Conservation (phyloP, 2,888 invertebrate genomes). For the Mactromeris polynyma region DNA sequence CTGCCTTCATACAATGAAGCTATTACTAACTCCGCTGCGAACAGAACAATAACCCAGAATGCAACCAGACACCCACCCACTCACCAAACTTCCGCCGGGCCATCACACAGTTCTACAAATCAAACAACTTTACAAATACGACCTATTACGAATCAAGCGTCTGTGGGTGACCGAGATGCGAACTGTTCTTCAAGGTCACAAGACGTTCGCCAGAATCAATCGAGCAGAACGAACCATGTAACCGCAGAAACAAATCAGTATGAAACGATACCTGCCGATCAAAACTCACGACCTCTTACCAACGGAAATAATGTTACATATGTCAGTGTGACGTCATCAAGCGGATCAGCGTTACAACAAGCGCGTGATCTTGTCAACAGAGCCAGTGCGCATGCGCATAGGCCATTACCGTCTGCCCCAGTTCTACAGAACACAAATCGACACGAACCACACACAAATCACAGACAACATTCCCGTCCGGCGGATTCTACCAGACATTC, state of each 20-base stretch:
- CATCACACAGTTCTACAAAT: conserved; percentile 15
- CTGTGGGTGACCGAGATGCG: neutral
- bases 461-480: neutral
- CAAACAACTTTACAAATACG: conserved; percentile 11
- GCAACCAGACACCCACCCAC: neutral
- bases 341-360: conserved; percentile 49
- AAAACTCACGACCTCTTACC: neutral
- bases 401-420: conserved; percentile 44
- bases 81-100: neutral
- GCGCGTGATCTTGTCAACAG: conserved; percentile 45
- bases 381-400: conserved; percentile 33
- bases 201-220: neutral
- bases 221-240: neutral
- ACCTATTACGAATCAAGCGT: neutral
- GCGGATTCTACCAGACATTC: neutral
- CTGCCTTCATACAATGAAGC: conserved; percentile 62
- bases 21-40: neutral
- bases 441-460: neutral
- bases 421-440: neutral
- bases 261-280: conserved; percentile 55
- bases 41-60: neutral
- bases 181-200: neutral
- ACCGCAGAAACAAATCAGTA: conserved; percentile 43
- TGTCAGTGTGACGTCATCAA: conserved; percentile 50
- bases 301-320: conserved; percentile 33